These are phyloP conservation scores for Coronaproctus castanopsis DNA, from an alignment of 2,888 invertebrate genomes.

Conservation along the genomic window DNA sequence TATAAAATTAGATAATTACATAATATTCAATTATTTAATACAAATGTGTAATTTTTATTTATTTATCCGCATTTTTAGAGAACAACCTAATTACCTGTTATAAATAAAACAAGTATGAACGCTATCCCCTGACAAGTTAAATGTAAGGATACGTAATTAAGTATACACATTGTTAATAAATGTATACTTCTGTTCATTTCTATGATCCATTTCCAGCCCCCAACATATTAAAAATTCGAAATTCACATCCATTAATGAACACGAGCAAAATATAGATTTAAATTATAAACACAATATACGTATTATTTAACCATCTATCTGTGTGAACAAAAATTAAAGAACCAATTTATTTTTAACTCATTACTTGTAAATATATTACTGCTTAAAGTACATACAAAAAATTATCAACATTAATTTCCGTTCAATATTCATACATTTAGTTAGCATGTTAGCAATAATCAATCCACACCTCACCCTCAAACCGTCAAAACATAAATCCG, in stretches of 20 bases:
- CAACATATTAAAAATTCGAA: neutral
- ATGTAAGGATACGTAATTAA: neutral
- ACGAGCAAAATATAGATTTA: too few species aligned
- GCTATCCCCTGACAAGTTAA: neutral
- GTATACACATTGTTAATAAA: neutral
- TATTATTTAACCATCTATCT: too few species aligned
- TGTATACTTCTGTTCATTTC: neutral
- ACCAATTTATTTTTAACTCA: too few species aligned
- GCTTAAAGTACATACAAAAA: too few species aligned
- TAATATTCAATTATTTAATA: neutral
- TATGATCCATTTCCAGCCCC: neutral
- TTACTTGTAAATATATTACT: too few species aligned
- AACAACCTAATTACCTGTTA: neutral
- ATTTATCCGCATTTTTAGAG: neutral
- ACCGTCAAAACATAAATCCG: too few species aligned
- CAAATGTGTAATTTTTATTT: neutral
- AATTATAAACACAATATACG: too few species aligned
- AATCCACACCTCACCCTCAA: too few species aligned
- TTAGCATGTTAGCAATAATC: too few species aligned
- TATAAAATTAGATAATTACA: neutral
- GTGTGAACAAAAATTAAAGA: too few species aligned
- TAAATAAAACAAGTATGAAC: neutral
- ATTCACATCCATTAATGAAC: neutral
- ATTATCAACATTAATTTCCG: too few species aligned
- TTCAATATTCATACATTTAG: too few species aligned